These are phyloP conservation scores for Temnothorax unifasciatus DNA, from an alignment of 2,888 invertebrate genomes.

Conservation along the genomic window DNA sequence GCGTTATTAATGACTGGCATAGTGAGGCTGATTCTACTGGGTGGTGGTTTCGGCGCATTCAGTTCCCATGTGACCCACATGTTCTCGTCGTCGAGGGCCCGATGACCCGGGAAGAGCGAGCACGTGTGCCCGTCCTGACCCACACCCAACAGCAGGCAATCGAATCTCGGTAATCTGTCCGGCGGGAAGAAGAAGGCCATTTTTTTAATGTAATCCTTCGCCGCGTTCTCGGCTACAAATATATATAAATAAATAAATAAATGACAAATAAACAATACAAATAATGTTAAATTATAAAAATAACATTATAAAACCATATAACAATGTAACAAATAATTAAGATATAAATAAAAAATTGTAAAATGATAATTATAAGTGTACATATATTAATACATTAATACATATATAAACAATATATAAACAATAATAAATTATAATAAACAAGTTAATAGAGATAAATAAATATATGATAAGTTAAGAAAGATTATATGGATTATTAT, in stretches of 20 bases:
- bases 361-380: background rate
- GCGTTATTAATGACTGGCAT: conserved; percentile 96
- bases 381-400: no score
- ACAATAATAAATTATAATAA: conserved; percentile 1
- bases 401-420: no score
- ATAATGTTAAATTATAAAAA: background rate
- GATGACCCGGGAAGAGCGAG: conserved; percentile 96
- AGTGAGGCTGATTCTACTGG: conserved; percentile 95
- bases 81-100: conserved; percentile 88
- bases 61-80: conserved; percentile 93
- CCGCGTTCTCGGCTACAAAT: conserved; percentile 91
- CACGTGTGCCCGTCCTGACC: conserved; percentile 99
- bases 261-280: conserved; percentile 17
- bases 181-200: conserved; percentile 89
- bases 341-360: background rate
- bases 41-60: conserved; percentile 99
- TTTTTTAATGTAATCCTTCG: conserved; percentile 91
- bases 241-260: conserved; percentile 42
- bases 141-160: conserved; percentile 96
- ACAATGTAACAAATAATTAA: conserved; percentile 1
- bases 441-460: background rate
- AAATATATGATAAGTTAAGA: background rate
- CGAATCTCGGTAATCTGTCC: conserved; percentile 91
- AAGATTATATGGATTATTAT: background rate
- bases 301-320: background rate